Base-by-base conservation (phyloP, 2,113 vertebrate species). In the Clarias magur region DNA sequence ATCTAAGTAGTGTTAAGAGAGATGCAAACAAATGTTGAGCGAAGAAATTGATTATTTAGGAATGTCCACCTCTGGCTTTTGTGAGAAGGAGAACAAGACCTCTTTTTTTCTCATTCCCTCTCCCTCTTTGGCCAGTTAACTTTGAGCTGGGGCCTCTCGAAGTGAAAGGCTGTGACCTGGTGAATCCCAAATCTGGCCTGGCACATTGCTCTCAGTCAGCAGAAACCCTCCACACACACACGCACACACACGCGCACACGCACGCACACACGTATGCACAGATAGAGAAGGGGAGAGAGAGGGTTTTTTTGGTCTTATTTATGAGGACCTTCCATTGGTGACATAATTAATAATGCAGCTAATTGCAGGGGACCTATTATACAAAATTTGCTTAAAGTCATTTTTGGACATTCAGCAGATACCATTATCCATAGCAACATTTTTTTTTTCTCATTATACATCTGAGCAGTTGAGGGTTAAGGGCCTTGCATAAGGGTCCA, bases 161-260 rank as follows among this genome's bases (percentile, higher is more conserved):
- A 83, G 16, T 93, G 91, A 94, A 95, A 94, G 92, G 92, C 85
- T 88, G 89, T 93, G 93, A 95, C 94, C 94, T 92, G 89, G 65
- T 76, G 92, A 93, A 89, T 91, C 92, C 85, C 93, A 88, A 89
- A 87, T 90, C 90, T 91, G 93, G 57, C 81, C 73, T 75, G 81
- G 67, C 27, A 17, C 86, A 87, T 86, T 90, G 85, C 87, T 83
- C 48, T 85, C 60, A 84, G 87, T 88, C 76, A 80, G 67, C 62
- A 80, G 62, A 48, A 85, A 70, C 25, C 62, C 23, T 78, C 48
- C 53, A 21, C 68, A 38, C 7, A 11, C 8, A 38, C 34, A 72
- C 68, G 1, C 30, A 38, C 68, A 21, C 30, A 38, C 17, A 3
- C 78, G 34, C 30, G 8, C 15, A 34, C 67, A 70, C 27, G 34